Conservation (phyloP, 2,888 invertebrate species). For the Spilarctia lutea region DNA sequence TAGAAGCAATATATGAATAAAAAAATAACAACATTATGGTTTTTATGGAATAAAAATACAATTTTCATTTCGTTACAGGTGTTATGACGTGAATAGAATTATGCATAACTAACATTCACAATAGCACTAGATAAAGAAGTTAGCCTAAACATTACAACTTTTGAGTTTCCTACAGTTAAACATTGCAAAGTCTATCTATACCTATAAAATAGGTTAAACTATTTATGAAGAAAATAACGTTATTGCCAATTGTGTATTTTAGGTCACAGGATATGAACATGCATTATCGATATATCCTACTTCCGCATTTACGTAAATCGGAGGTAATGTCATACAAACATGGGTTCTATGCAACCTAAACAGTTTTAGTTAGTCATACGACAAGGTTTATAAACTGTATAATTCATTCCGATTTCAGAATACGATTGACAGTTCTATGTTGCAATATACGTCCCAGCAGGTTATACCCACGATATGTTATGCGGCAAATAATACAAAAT, state of each 20-base stretch:
- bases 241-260: conserved; percentile 51
- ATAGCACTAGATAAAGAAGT: conserved; percentile 16
- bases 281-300: conserved; percentile 46
- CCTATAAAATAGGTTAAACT: conserved; percentile 36
- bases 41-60: conserved; percentile 36
- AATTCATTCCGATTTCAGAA: conserved; percentile 29
- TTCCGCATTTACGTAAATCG: conserved; percentile 45
- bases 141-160: conserved; percentile 21
- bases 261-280: conserved; percentile 57
- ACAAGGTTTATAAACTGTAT: conserved; percentile 33
- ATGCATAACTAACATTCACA: conserved; percentile 28
- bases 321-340: conserved; percentile 33
- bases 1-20: conserved; percentile 26
- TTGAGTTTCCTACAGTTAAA: conserved; percentile 3
- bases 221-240: conserved; percentile 52
- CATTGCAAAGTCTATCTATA: conserved; percentile 17
- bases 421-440: conserved; percentile 37
- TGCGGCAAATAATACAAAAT: neutral
- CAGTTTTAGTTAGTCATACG: conserved; percentile 44
- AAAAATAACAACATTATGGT: conserved; percentile 37
- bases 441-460: conserved; percentile 14
- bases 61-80: conserved; percentile 49
- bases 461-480: neutral
- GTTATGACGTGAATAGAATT: conserved; percentile 32
- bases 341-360: conserved; percentile 35